Evolutionary conservation across 2,888 invertebrate genomes (phyloP), one percentile per base, ranked within the genome.

Genomic region (Agrochola litura): DNA sequence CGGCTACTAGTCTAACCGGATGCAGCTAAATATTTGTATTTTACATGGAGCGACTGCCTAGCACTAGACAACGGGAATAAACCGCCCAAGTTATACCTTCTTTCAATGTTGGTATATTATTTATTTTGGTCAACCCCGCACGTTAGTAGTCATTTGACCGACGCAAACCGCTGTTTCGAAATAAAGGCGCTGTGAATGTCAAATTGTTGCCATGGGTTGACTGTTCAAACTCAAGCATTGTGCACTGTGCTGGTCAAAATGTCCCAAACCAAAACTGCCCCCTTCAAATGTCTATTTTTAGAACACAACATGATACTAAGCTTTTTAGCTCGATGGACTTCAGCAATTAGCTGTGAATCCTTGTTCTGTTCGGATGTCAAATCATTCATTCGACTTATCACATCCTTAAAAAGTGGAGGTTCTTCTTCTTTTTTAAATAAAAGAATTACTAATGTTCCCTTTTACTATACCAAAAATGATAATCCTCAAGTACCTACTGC

Each of bases 341-440:
- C 22, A 66, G 43, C 3, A 49, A 30, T 49, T 49, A 49, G 30
- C 67, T 22, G 30, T 30, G 30, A 67, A 30, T 5, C 49, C 2
- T 49, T 22, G 30, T 37, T 67, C 9, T 5, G 9, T 52, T 67
- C 52, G 14, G 22, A 22, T 30, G 5, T 25, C 25, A 12, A 30
- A 66, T 46, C 8, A 22, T 56, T 56, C 3, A 67, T 56, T 16
- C 10, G n/a, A n/a, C 22, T 30, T 6, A 58, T 41, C 25, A 43
- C 6, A 25, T 9, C 6, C 25, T 41, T 8, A 6, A 60, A 43
- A 71, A 30, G n/a, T 30, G 60, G 60, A 81, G 9, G 4, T 79
- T 82, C 10, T 76, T 76, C 72, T 73, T 78, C 72, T 73, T 84
- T 81, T 84, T 79, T 84, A 68, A 76, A 69, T 79, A 73, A 81